Base-by-base conservation (phyloP, 2,797 vertebrate species). In the Falco novaeseelandiae region DNA sequence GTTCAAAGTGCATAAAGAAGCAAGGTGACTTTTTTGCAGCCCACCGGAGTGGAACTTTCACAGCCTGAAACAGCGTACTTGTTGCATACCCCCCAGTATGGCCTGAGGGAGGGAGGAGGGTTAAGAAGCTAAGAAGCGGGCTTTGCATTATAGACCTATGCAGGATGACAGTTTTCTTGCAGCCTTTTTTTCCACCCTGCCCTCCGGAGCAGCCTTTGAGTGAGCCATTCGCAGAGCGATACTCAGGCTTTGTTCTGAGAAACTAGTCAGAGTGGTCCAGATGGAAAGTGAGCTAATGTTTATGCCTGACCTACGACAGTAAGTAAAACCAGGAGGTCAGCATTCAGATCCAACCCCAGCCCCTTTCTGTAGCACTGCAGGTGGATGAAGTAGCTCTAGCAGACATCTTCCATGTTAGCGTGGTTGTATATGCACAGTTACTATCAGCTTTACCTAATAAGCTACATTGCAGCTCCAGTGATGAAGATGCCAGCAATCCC, bases 1-100 rank as follows among this genome's bases (percentile, higher is more conserved):
- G 77, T 90, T 94, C 95, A 96, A 97, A 96, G 89, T 46, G 91
- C 94, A 96, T 89, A 74, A 87, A 87, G 71, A 93, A 96, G 78
- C 5, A 17, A 67, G 87, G 91, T n/a, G 59, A 70, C 65, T 84
- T 85, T 74, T 79, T 70, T 83, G 71, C 63, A 92, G 71, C 63
- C 74, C 87, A 91, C 36, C 84, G 27, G 58, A 84, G 55, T 14
- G 26, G 59, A 38, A 71, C 85, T 91, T 93, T 54, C 79, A 67
- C 84, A 83, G 78, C 49, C 51, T 12, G 71, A 57, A 91, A 73
- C 32, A 62, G 34, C 65, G 58, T 27, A n/a, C 38, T 46, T 21
- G 5, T 52, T 82, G 67, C 71, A 29, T 38, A 90, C 40, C 73
- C 77, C 55, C 52, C 71, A 80, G 90, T 77, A 89, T 14, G 79